Evolutionary conservation across 2,113 vertebrate species (phyloP).

Genomic region (Mus spicilegus): DNA sequence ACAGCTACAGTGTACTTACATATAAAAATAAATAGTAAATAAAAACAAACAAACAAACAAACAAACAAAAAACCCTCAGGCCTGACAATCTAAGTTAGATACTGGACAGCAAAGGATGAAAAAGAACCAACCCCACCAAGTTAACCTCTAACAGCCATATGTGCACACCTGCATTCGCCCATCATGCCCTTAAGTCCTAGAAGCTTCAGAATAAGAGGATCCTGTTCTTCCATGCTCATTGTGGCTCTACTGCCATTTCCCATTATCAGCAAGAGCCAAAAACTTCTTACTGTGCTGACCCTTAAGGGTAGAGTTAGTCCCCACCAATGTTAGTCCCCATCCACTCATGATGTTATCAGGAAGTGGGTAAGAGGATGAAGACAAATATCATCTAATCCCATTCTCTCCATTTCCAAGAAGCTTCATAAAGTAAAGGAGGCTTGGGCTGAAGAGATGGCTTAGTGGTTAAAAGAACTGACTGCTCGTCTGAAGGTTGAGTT

Average conservation of each 20-base stretch:
- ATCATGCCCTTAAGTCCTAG: fast-evolving
- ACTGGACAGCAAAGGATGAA: not conserved
- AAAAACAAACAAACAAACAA: no score
- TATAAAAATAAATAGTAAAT: no score
- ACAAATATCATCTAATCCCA: not conserved
- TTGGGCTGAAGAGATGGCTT: no score
- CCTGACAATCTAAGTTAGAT: not conserved
- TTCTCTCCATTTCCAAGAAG: not conserved
- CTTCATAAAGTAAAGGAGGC: not conserved
- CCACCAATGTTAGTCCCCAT: not conserved
- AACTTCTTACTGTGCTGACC: not conserved
- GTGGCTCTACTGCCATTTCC: not conserved
- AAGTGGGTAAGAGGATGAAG: not conserved
- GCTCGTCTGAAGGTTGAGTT: no score
- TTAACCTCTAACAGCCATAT: not conserved
- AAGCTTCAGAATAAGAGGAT: not conserved
- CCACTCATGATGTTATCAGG: no score
- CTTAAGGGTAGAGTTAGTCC: not conserved
- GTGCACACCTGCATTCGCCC: not conserved
- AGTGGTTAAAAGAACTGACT: no score
- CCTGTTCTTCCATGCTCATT: not conserved
- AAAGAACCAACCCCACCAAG: not conserved
- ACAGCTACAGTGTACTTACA: no score
- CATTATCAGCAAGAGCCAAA: not conserved
- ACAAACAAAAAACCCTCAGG: not conserved